A percentile compares a stretch with the other conserved stretches of the same genome.
Conservation (phyloP, 2,888 invertebrate species). For the Agrochola lota region DNA sequence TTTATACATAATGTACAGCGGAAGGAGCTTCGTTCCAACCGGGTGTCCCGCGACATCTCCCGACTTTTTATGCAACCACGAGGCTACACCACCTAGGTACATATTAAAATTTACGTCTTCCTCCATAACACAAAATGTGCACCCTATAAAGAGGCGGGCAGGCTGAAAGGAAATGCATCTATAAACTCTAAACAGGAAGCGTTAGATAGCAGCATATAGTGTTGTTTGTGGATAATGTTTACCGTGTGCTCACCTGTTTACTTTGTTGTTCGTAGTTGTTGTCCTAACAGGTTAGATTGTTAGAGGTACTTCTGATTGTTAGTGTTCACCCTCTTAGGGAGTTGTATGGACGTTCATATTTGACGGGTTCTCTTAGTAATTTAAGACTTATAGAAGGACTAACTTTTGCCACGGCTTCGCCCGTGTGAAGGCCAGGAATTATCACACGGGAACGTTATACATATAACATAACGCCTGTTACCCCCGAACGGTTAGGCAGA, state of each 20-base stretch:
- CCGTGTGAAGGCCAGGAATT: background rate
- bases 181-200: conserved; percentile 69
- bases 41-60: no score
- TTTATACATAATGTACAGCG: no score
- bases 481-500: no score
- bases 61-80: background rate
- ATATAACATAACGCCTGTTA: no score
- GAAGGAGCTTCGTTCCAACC: no score
- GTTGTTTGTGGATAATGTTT: conserved; percentile 63
- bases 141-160: conserved; percentile 28
- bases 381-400: background rate
- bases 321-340: conserved; percentile 13
- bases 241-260: conserved; percentile 38
- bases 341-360: conserved; percentile 7
- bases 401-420: background rate
- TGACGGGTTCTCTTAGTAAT: background rate
- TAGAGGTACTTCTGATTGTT: conserved; percentile 50
- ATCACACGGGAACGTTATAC: no score
- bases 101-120: conserved; percentile 24
- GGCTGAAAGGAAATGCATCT: conserved; percentile 67
- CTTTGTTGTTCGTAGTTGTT: conserved; percentile 48
- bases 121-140: conserved; percentile 38
- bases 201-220: conserved; percentile 64
- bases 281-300: conserved; percentile 44
- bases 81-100: background rate